Base-by-base conservation (phyloP, 1,140 invertebrate genomes). In the Mamestra configurata region DNA sequence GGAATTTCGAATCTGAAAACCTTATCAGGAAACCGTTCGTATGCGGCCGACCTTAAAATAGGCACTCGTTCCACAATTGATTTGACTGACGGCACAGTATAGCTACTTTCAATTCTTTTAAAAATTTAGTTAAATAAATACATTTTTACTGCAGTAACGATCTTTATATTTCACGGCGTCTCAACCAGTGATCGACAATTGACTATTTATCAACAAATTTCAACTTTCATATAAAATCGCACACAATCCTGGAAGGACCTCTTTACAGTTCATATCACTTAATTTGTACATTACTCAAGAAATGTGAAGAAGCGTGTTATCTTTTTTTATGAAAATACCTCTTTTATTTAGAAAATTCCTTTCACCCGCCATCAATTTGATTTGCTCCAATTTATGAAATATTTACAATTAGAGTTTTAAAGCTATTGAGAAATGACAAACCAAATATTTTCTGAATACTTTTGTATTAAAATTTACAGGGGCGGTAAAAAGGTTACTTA, bases 251-350 rank as follows among this genome's bases (percentile, higher is more conserved):
- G 40, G 22, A 75, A 35, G 35, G 37, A 71, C n/a, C 53, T 35
- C 40, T 73, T 61, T 76, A 76, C 53, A 46, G 35, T 76, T 64
- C 57, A 76, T 76, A 76, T 76, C 55, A 61, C 57, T 73, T 64
- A 76, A 76, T 76, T 76, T 76, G 73, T 76, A 76, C 73, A 76
- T 76, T 59, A 49, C 40, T 61, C 55, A 46, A 61, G 35, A 73
- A 43, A 59, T 75, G 35, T n/a, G 27, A 55, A 55, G 43, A 43
- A 43, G 35, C 64, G 11, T 40, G 64, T 68, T 46, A 43, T 20
- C 10, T n/a, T 40, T 40, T 4, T 49, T 59, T 59, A 59, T 59
- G 24, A 31, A 59, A 59, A 64, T 15, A 64, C 59, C 35, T 27
- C 37, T 27, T 18, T 11, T 49, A 49, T 49, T 49, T 49, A 27